phyloP scores from a whole-genome alignment of 53 echinoderm and acorn worm species.

The Luidia sarsii region DNA sequence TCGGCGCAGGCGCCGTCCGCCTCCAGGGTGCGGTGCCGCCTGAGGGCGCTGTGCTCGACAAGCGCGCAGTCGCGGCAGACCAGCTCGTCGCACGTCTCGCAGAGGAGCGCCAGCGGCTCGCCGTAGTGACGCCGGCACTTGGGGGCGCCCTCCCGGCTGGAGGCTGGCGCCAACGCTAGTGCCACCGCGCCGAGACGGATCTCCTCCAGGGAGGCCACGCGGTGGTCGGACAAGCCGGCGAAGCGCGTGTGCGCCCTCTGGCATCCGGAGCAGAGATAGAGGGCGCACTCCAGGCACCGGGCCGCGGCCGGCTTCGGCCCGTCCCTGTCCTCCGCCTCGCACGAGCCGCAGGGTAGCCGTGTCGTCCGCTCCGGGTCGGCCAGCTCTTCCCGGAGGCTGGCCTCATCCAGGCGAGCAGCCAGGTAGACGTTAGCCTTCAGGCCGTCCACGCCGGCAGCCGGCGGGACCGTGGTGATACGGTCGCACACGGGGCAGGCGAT shows the following conservation, averaged over 20 bases:
- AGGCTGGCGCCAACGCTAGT: too few relatives aligned
- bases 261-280: slow-evolving; percentile 40
- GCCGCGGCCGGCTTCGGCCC: slow-evolving; percentile 5
- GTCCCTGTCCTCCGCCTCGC: too few relatives aligned
- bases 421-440: slow-evolving; percentile 48
- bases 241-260: slow-evolving; percentile 31
- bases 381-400: slow-evolving; percentile 31
- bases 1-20: slow-evolving; percentile 34
- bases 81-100: slow-evolving; percentile 66
- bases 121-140: slow-evolving; percentile 62
- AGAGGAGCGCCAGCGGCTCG: slow-evolving; percentile 53
- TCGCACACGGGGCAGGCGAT: slow-evolving; percentile 11
- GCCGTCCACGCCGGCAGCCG: slow-evolving; percentile 21
- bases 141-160: slow-evolving; percentile 17
- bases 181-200: slow-evolving; percentile 37
- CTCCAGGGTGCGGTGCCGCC: slow-evolving; percentile 29
- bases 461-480: background rate
- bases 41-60: slow-evolving; percentile 58
- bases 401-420: slow-evolving; percentile 13
- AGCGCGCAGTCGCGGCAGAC: slow-evolving; percentile 70
- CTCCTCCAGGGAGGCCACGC: slow-evolving; percentile 41
- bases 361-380: slow-evolving; percentile 17
- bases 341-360: slow-evolving; percentile 38
- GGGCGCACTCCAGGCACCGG: slow-evolving; percentile 54
- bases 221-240: slow-evolving; percentile 35